phyloP scores from a whole-genome alignment of 2,888 invertebrate genomes.

The Perizoma affinitatum region DNA sequence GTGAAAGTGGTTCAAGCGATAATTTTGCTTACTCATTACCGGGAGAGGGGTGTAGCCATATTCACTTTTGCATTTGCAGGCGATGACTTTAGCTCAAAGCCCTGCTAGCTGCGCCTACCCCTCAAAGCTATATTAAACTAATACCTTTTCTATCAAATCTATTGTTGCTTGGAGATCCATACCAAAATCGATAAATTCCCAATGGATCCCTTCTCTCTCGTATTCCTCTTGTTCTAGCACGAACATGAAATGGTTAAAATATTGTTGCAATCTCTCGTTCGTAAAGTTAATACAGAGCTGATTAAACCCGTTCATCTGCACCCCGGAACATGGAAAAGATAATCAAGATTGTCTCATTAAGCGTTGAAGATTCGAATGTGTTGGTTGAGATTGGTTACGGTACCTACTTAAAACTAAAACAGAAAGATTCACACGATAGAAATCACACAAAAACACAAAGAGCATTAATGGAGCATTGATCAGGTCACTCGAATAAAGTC shows the following conservation, averaged over 20 bases:
- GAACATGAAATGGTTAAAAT: constrained; percentile 98
- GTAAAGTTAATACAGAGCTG: constrained; percentile 98
- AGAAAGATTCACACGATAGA: constrained; percentile 57
- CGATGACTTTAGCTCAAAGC: constrained; percentile 68
- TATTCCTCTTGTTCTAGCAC: constrained; percentile 98
- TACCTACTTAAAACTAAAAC: constrained; percentile 30
- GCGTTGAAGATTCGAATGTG: constrained; percentile 37
- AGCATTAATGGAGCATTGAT: constrained; percentile 66
- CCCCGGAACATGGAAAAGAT: constrained; percentile 65
- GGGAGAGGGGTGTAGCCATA: constrained; percentile 57
- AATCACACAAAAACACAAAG: constrained; percentile 64
- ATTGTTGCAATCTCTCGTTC: constrained; percentile 97
- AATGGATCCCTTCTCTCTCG: constrained; percentile 94
- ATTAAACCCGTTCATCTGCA: constrained; percentile 96
- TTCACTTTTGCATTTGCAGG: constrained; percentile 57
- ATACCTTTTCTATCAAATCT: constrained; percentile 95
- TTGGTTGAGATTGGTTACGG: constrained; percentile 26
- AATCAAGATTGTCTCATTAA: constrained; percentile 47
- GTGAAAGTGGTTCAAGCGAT: constrained; percentile 52
- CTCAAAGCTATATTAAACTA: constrained; percentile 58
- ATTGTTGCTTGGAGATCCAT: constrained; percentile 96
- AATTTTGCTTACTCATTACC: constrained; percentile 49
- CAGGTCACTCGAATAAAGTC: constrained; percentile 61
- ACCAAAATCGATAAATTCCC: constrained; percentile 98
- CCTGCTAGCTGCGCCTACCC: constrained; percentile 60